Evolutionary conservation across 2,888 invertebrate species (phyloP).

Genomic region (Phragmatobia fuliginosa): DNA sequence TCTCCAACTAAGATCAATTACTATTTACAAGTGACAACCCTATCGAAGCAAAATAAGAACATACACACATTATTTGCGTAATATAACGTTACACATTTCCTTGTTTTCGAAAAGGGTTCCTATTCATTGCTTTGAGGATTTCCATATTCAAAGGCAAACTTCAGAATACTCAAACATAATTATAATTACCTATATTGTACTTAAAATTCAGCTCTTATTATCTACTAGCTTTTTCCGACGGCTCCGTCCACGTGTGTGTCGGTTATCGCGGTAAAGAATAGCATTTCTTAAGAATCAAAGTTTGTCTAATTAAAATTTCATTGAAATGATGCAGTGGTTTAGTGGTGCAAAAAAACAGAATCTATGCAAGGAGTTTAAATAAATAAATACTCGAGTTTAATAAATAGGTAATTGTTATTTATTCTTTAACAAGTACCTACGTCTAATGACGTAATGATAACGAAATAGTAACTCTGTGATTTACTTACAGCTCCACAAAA

Average conservation of each 20-base stretch:
- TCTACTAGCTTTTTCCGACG: background rate
- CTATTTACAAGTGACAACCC: background rate
- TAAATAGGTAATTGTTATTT: too few species aligned
- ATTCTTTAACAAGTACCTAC: too few species aligned
- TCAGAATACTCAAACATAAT: background rate
- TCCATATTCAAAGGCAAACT: background rate
- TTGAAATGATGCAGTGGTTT: too few species aligned
- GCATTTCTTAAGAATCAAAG: too few species aligned
- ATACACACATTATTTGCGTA: conserved; percentile 2
- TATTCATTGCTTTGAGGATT: conserved; percentile 4
- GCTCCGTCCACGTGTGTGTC: too few species aligned
- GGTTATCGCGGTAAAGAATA: too few species aligned
- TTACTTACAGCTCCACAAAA: conserved; percentile 26
- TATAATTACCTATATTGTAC: background rate
- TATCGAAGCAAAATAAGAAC: background rate
- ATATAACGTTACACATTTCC: conserved; percentile 2
- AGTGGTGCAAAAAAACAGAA: too few species aligned
- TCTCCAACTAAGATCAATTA: background rate
- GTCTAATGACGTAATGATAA: background rate
- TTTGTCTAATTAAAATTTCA: too few species aligned
- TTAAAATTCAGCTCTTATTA: background rate
- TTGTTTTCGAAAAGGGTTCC: conserved; percentile 10
- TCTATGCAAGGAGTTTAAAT: too few species aligned
- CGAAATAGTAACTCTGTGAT: conserved; percentile 19
- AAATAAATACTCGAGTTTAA: too few species aligned